Conservation (phyloP, 1,140 invertebrate genomes). For the Anthonomus grandis region DNA sequence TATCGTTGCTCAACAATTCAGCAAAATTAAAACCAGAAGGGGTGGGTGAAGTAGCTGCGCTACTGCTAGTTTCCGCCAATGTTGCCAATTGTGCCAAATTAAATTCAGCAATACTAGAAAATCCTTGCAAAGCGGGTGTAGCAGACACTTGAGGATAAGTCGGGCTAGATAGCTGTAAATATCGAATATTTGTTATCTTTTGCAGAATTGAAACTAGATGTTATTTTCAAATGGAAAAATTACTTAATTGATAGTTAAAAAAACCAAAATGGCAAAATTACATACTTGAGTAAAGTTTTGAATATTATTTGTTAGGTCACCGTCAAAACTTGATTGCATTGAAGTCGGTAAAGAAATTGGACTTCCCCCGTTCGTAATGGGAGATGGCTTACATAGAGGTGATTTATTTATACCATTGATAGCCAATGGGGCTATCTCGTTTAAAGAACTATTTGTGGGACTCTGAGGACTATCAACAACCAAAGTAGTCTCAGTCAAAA, state of each 20-base stretch:
- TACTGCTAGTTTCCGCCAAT: conserved; percentile 64
- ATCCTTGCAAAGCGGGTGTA: conserved; percentile 50
- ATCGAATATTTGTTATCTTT: neutral
- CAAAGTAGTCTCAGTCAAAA: conserved; percentile 57
- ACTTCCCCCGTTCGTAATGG: conserved; percentile 47
- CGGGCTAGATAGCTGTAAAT: conserved; percentile 45
- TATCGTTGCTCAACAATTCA: conserved; percentile 73
- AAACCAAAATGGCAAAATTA: neutral
- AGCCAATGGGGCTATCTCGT: conserved; percentile 28
- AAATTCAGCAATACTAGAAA: conserved; percentile 77
- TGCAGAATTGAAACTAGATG: neutral
- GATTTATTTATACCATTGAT: conserved; percentile 35
- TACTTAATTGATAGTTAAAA: neutral
- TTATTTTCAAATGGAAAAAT: neutral
- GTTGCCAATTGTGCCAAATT: conserved; percentile 78
- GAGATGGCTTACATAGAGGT: conserved; percentile 16
- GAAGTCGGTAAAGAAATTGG: conserved; percentile 65
- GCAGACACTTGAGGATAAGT: conserved; percentile 50
- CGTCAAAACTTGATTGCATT: conserved; percentile 76
- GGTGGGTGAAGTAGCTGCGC: conserved; percentile 64
- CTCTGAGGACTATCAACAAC: too few species aligned
- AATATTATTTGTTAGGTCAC: conserved; percentile 49
- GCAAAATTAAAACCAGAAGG: conserved; percentile 63
- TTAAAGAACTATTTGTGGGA: conserved; percentile 5
- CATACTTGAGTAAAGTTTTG: conserved; percentile 49